Percentiles rank a stretch among this genome's conserved stretches.
phyloP scores from a whole-genome alignment of 1,140 invertebrate genomes.

The Amphibalanus amphitrite region DNA sequence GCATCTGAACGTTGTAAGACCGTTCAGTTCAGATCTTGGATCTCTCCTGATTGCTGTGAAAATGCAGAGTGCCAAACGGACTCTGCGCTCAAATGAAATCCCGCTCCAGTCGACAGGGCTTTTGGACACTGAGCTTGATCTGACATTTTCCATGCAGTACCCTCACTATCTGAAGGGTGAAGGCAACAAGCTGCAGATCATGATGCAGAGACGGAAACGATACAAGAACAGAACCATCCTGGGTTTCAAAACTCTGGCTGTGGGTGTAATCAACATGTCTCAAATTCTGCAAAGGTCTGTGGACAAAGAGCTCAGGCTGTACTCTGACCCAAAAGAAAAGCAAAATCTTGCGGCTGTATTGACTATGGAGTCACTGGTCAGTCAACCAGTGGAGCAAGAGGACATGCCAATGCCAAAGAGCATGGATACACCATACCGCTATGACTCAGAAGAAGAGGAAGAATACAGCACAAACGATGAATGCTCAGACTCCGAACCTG shows the following conservation, averaged over 20 bases:
- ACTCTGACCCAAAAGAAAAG: conserved; percentile 47
- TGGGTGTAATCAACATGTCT: conserved; percentile 89
- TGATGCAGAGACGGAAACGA: conserved; percentile 85
- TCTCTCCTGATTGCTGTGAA: conserved; percentile 85
- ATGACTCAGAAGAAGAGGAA: conserved; percentile 46
- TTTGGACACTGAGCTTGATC: conserved; percentile 76
- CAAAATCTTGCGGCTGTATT: conserved; percentile 37
- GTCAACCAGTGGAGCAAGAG: conserved; percentile 86
- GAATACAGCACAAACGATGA: conserved; percentile 49
- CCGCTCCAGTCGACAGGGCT: conserved; percentile 49
- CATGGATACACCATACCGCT: conserved; percentile 3
- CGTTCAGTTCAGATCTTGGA: conserved; percentile 65
- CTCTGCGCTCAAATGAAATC: conserved; percentile 84
- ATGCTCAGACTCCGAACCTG: conserved; percentile 50
- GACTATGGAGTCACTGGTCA: conserved; percentile 56
- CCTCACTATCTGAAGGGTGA: conserved; percentile 95
- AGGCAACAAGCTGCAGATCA: conserved; percentile 78
- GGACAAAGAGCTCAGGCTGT: conserved; percentile 74
- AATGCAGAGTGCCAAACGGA: conserved; percentile 86
- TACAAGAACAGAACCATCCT: conserved; percentile 98
- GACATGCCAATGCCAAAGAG: conserved; percentile 35
- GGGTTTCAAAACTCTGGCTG: conserved; percentile 93
- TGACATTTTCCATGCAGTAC: conserved; percentile 84
- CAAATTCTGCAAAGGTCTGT: conserved; percentile 81
- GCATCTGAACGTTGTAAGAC: conserved; percentile 58